Percentiles rank a stretch among this genome's conserved stretches.
Conservation (phyloP, 2,888 invertebrate species). For the Hypomecis punctinalis region DNA sequence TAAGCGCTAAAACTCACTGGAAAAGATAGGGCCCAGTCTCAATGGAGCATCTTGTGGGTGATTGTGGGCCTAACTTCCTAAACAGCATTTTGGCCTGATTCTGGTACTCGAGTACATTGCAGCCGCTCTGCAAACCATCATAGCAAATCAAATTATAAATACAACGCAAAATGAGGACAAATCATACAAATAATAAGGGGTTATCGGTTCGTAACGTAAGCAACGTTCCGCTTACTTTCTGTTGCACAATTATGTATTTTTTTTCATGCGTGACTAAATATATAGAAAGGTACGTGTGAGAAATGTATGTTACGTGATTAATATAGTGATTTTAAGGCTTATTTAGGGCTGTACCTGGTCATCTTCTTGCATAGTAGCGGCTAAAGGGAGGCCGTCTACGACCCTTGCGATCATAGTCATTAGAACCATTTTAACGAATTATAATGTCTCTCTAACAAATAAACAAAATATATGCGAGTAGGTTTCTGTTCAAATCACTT, state of each 20-base stretch:
- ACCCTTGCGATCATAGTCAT: conserved; percentile 99
- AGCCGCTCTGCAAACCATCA: conserved; percentile 91
- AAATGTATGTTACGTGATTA: conserved; percentile 14
- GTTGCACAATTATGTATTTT: neutral
- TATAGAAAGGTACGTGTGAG: conserved; percentile 6
- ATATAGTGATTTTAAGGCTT: conserved; percentile 3
- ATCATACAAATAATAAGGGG: conserved; percentile 50
- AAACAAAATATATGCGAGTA: conserved; percentile 39
- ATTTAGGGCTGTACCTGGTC: conserved; percentile 90
- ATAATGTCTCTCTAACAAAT: conserved; percentile 54
- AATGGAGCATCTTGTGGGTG: conserved; percentile 96
- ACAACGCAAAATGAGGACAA: conserved; percentile 49
- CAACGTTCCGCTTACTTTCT: conserved; percentile 38
- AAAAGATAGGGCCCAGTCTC: conserved; percentile 99
- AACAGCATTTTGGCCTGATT: conserved; percentile 99
- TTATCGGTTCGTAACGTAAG: conserved; percentile 35
- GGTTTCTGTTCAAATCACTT: conserved; percentile 43
- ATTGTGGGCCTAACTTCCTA: conserved; percentile 95
- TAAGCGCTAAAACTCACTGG: conserved; percentile 91
- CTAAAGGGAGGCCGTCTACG: conserved; percentile 96
- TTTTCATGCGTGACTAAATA: conserved; percentile 21
- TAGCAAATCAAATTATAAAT: conserved; percentile 70
- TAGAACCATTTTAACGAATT: conserved; percentile 91
- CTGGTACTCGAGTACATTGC: conserved; percentile 98
- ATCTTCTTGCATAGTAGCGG: conserved; percentile 99